These are phyloP conservation scores for Propsilocerus akamusi DNA, from an alignment of 1,140 invertebrate genomes.

Conservation along the genomic window DNA sequence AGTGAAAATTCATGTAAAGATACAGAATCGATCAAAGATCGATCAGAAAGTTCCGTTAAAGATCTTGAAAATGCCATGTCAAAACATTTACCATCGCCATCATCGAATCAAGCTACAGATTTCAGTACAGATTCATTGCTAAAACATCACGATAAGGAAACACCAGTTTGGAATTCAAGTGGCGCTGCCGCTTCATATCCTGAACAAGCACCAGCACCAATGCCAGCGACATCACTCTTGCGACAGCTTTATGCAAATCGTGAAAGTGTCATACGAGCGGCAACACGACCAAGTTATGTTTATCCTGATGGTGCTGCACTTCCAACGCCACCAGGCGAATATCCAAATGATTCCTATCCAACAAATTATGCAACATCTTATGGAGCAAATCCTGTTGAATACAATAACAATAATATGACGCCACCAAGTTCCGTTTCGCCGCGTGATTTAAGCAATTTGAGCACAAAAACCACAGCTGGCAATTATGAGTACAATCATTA, in stretches of 20 bases:
- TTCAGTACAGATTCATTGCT: slow-evolving; percentile 71
- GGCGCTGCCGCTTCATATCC: slow-evolving; percentile 41
- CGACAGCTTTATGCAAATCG: slow-evolving; percentile 81
- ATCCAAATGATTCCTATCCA: slow-evolving; percentile 42
- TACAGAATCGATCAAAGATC: background rate
- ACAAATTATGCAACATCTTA: slow-evolving; percentile 6
- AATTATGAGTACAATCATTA: slow-evolving; percentile 26
- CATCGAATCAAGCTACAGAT: slow-evolving; percentile 39
- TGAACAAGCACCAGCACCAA: slow-evolving; percentile 41
- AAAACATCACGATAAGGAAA: slow-evolving; percentile 61
- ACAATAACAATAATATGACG: slow-evolving; percentile 75
- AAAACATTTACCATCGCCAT: slow-evolving; percentile 65
- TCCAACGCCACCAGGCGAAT: slow-evolving; percentile 66
- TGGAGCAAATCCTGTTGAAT: slow-evolving; percentile 38
- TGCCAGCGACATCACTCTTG: slow-evolving; percentile 67
- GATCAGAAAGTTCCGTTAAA: slow-evolving; percentile 42
- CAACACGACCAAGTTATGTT: slow-evolving; percentile 27
- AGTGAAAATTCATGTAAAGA: background rate
- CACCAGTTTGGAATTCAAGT: slow-evolving; percentile 49
- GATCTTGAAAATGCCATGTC: slow-evolving; percentile 93
- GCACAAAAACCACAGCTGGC: slow-evolving; percentile 31
- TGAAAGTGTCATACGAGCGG: slow-evolving; percentile 80
- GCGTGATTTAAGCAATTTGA: slow-evolving; percentile 43
- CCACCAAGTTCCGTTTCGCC: slow-evolving; percentile 89
- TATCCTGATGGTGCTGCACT: slow-evolving; percentile 46